Conservation (phyloP, 2,113 vertebrate species). For the Sarotherodon lohbergeri region DNA sequence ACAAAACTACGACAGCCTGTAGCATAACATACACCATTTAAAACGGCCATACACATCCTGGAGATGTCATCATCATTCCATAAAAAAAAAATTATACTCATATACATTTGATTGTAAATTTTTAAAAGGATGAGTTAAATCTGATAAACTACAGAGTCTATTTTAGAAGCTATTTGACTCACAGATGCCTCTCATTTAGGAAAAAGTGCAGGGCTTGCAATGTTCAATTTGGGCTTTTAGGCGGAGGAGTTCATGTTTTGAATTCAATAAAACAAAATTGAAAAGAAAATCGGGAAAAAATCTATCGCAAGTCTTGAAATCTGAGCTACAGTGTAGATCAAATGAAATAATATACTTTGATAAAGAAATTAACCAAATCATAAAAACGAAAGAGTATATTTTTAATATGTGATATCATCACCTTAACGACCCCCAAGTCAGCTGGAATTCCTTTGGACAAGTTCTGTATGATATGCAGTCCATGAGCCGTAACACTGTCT, state of each 20-base stretch:
- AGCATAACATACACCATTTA: not conserved
- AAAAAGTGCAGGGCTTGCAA: slow-evolving; percentile 10
- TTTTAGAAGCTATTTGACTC: not conserved
- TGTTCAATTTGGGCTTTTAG: not conserved
- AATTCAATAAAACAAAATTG: not conserved
- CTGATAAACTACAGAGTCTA: not conserved
- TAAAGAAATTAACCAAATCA: slow-evolving; percentile 7
- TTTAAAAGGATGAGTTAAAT: not conserved
- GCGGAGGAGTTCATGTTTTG: not conserved
- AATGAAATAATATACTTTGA: slow-evolving; percentile 11
- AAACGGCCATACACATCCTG: not conserved
- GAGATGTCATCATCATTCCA: not conserved
- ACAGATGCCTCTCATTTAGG: not conserved
- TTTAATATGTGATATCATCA: slow-evolving; percentile 9
- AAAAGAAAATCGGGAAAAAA: not conserved
- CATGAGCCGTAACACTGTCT: not conserved
- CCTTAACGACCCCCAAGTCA: not conserved
- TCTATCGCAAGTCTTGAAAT: not conserved
- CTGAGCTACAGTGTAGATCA: slow-evolving; percentile 37
- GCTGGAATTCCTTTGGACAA: slow-evolving; percentile 33
- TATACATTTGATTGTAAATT: slow-evolving; percentile 20
- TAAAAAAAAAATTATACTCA: not conserved
- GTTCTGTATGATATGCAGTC: slow-evolving; percentile 6
- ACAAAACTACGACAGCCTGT: not conserved
- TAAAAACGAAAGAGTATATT: slow-evolving; percentile 8